Evolutionary conservation across 2,888 invertebrate genomes (phyloP), one percentile per base, ranked within the genome.

Genomic region (Cyaniris semiargus): DNA sequence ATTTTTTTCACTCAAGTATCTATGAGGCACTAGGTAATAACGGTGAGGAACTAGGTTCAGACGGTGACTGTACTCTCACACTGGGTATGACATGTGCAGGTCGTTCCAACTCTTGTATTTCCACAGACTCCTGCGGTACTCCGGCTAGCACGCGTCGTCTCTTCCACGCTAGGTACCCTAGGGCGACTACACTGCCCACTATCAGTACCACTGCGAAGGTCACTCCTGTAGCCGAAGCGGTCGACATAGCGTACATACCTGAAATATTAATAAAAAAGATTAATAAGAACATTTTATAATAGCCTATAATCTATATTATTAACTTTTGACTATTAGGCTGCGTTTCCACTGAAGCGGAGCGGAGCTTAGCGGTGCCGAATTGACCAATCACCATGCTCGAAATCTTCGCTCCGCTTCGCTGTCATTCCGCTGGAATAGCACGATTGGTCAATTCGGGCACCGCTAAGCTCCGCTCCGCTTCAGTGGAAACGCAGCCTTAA

Each of bases 181-280:
- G 83, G 1, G 87, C 76, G 2, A 78, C 81, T 1, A 93, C 82
- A 38, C 87, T 81, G 0, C 82, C 80, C 0, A 84, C 82, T 1
- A 90, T 84, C 1, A 86, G 83, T 8, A 92, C 84, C 0, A 83
- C 86, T 5, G 90, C 93, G 31, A 92, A 85, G 1, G 88, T 87
- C 75, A 93, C 87, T 7, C 90, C 91, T 0, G 89, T 89, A 0
- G 87, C 87, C 18, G 93, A 91, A n/a, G 91, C 92, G 82, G 88
- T 89, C 27, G 93, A 90, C 88, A 93, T 88, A 80, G 88, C 85
- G 84, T 90, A 89, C 75, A 90, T 79, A 70, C 92, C 93, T 93
- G 85, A 76, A 82, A 81, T 31, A 21, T 58, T 58, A 21, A 44
- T 44, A 8, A 8, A 3, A 7, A 44, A 3, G 44, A 13, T 44